Evolutionary conservation across 2,888 invertebrate genomes (phyloP).

Genomic region (Rhabditoides inermis): DNA sequence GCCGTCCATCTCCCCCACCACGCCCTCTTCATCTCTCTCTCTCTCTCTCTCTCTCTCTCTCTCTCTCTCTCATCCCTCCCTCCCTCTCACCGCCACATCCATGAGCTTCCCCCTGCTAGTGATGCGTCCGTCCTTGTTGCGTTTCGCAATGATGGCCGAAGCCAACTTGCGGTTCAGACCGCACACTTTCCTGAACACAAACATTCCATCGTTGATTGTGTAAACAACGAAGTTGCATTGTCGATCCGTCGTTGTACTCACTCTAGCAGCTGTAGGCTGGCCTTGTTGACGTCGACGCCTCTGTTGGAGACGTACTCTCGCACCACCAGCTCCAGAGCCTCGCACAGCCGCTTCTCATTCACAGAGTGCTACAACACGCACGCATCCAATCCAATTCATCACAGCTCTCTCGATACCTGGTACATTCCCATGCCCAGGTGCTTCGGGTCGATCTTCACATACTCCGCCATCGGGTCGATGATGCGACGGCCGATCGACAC

Average conservation of each 20-base stretch:
- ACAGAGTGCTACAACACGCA: constrained; percentile 69
- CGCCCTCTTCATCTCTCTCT: too few relatives aligned
- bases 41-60: too few relatives aligned
- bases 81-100: too few relatives aligned
- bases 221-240: constrained; percentile 23
- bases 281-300: constrained; percentile 81
- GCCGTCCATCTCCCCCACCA: too few relatives aligned
- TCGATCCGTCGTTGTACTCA: constrained; percentile 51
- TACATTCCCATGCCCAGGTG: constrained; percentile 92
- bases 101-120: constrained; percentile 67
- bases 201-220: background rate
- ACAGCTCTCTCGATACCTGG: constrained; percentile 43
- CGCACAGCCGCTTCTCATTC: constrained; percentile 66
- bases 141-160: constrained; percentile 69
- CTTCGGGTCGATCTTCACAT: constrained; percentile 84
- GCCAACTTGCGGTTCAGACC: constrained; percentile 72
- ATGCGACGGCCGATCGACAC: constrained; percentile 72
- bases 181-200: constrained; percentile 65
- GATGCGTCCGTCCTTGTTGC: constrained; percentile 68
- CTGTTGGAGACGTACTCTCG: constrained; percentile 85
- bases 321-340: constrained; percentile 71
- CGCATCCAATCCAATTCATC: constrained; percentile 1
- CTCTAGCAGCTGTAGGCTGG: constrained; percentile 73
- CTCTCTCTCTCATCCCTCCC: too few relatives aligned
- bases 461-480: constrained; percentile 80